Evolutionary conservation across 2,888 invertebrate genomes (phyloP).

Genomic region (Drosophila kuntzei): DNA sequence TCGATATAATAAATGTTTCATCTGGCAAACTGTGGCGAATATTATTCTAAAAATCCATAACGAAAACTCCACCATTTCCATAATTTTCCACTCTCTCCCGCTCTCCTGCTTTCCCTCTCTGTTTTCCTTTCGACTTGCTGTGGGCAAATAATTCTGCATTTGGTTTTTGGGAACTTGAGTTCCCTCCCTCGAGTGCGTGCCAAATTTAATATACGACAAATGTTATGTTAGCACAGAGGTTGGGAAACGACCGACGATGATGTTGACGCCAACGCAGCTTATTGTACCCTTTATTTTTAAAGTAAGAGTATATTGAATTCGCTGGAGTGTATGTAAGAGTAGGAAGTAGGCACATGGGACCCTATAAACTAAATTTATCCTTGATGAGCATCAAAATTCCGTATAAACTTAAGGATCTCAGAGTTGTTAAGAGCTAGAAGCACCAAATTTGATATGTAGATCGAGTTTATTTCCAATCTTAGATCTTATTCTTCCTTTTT

Average conservation of each 20-base stretch:
- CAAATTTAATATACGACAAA: constrained; percentile 24
- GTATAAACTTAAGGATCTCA: neutral
- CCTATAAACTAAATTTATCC: neutral
- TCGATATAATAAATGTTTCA: constrained; percentile 20
- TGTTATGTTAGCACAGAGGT: neutral
- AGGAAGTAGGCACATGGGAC: neutral
- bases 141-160: constrained; percentile 14
- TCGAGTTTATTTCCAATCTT: neutral
- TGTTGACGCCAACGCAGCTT: constrained; percentile 5
- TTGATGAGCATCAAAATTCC: neutral
- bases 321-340: neutral
- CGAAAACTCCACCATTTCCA: constrained; percentile 30
- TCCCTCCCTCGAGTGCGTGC: constrained; percentile 10
- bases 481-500: neutral
- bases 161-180: neutral
- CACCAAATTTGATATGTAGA: neutral
- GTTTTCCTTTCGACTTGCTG: constrained; percentile 10
- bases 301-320: neutral
- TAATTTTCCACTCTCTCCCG: neutral
- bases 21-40: constrained; percentile 30
- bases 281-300: neutral
- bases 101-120: neutral
- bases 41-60: constrained; percentile 30
- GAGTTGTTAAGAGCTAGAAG: neutral
- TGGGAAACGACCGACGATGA: neutral